A percentile compares a stretch with the other conserved stretches of the same genome.
phyloP scores from a whole-genome alignment of 2,797 vertebrate species.

The Microchirus variegatus region DNA sequence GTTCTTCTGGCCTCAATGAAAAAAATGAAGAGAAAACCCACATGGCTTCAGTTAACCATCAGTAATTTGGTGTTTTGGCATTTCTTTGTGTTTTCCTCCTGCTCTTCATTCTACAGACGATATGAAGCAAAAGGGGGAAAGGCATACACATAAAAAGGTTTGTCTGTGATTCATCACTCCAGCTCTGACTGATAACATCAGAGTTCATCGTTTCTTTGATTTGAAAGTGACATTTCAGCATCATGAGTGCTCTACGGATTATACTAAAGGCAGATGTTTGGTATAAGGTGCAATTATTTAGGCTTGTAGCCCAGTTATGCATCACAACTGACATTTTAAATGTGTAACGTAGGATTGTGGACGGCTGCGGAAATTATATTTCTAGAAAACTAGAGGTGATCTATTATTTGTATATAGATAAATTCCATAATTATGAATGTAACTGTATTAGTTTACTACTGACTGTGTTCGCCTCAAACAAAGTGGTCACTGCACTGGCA shows the following conservation, averaged over 20 bases:
- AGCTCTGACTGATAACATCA: constrained; percentile 31
- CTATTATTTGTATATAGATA: constrained; percentile 5
- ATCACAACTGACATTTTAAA: constrained; percentile 25
- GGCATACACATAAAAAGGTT: constrained; percentile 4
- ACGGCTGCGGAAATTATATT: constrained; percentile 6
- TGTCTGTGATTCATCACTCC: constrained; percentile 9
- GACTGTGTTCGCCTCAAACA: constrained; percentile 1
- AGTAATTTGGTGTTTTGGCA: constrained; percentile 43
- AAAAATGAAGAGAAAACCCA: constrained; percentile 26
- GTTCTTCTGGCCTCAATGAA: constrained; percentile 6
- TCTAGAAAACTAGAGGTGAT: constrained; percentile 3
- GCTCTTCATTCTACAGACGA: constrained; percentile 20
- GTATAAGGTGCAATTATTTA: constrained; percentile 2
- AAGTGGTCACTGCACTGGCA: neutral
- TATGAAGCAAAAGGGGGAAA: constrained; percentile 18
- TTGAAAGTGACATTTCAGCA: constrained; percentile 34
- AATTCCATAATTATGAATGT: neutral
- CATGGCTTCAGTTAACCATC: constrained; percentile 42
- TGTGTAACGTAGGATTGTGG: constrained; percentile 17
- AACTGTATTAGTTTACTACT: constrained; percentile 3
- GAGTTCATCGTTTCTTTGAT: constrained; percentile 28
- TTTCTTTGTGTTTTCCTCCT: constrained; percentile 34
- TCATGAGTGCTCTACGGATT: constrained; percentile 4
- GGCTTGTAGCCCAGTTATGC: constrained; percentile 7
- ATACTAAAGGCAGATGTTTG: neutral